A percentile compares a stretch with the other conserved stretches of the same genome.
These are phyloP conservation scores for Coenobita brevimanus DNA, from an alignment of 1,140 invertebrate genomes.

Conservation along the genomic window DNA sequence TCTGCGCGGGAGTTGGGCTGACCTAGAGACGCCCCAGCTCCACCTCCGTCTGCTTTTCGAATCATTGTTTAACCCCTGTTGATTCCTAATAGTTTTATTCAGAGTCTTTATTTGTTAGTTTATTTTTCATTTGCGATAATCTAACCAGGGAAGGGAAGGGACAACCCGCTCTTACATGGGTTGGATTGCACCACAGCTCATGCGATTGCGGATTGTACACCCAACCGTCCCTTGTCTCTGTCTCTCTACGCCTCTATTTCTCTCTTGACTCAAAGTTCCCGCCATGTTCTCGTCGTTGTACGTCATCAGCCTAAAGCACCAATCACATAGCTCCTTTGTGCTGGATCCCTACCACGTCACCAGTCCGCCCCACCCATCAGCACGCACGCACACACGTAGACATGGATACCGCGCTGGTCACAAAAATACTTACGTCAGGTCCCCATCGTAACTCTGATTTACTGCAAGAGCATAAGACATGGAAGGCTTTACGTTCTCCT, in stretches of 20 bases:
- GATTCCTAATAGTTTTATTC: constrained; percentile 33
- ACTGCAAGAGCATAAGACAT: no score
- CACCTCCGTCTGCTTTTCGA: constrained; percentile 25
- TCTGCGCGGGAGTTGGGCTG: constrained; percentile 8
- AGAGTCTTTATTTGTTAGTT: constrained; percentile 9
- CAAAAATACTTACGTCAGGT: no score
- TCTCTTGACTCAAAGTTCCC: constrained; percentile 46
- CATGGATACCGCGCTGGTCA: neutral
- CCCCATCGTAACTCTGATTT: no score
- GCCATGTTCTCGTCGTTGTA: constrained; percentile 62
- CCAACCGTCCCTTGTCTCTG: constrained; percentile 26
- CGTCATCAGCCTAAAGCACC: constrained; percentile 58
- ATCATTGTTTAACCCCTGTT: constrained; percentile 45
- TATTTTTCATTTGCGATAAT: constrained; percentile 34
- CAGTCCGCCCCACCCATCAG: no score
- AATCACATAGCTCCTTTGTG: constrained; percentile 47
- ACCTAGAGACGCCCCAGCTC: neutral
- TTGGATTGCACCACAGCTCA: constrained; percentile 66
- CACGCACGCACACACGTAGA: constrained; percentile 17
- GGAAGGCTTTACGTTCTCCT: no score
- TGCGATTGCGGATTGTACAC: constrained; percentile 49
- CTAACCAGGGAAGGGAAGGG: constrained; percentile 34
- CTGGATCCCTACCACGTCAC: constrained; percentile 46
- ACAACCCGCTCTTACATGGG: constrained; percentile 58
- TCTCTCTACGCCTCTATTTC: constrained; percentile 1